Base-by-base conservation (phyloP, 2,113 vertebrate species). In the Marcusenius ussheri region DNA sequence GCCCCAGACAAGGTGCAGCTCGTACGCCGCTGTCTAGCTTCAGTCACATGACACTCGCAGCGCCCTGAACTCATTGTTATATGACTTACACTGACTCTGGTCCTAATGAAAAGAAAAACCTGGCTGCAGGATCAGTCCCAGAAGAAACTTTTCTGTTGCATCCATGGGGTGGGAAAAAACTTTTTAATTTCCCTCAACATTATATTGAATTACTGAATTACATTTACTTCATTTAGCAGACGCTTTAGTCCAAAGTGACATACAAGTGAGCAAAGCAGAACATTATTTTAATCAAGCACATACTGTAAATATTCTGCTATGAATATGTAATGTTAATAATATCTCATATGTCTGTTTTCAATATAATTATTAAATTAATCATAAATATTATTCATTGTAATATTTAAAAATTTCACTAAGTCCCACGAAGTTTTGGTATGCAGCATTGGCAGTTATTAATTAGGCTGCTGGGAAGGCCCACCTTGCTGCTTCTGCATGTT, bases 401-500 rank as follows among this genome's bases (percentile, higher is more conserved):
- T 62, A 9, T 58, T 58, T 0, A 8, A 24, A 62, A 62, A n/a
- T 9, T 13, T 70, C 62, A 66, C 11, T 31, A 31, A 27, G n/a
- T 58, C 56, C 56, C 7, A 58, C 19, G 7, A 58, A 8, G 56
- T 27, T n/a, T 19, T 62, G 88, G 15, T 47, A 11, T 2, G 3
- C 83, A 45, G 1, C 45, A n/a, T 24, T 21, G 2, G 1, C 5
- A 92, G 91, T 11, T 89, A 91, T 93, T 91, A 83, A 89, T 84
- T 17, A 13, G 49, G 39, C 46, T 49, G 87, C 17, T 0, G 13
- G 4, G n/a, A 62, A 2, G 35, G 5, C 70, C 39, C 80, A 99
- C 98, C 98, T 97, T 99, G 98, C 93, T 99, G 98, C 90, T 99
- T 99, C 93, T 99, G 98, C 98, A 99, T 99, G 92, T 97, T 98